These are phyloP conservation scores for Melozone crissalis DNA, from an alignment of 2,113 vertebrate species.

Conservation along the genomic window DNA sequence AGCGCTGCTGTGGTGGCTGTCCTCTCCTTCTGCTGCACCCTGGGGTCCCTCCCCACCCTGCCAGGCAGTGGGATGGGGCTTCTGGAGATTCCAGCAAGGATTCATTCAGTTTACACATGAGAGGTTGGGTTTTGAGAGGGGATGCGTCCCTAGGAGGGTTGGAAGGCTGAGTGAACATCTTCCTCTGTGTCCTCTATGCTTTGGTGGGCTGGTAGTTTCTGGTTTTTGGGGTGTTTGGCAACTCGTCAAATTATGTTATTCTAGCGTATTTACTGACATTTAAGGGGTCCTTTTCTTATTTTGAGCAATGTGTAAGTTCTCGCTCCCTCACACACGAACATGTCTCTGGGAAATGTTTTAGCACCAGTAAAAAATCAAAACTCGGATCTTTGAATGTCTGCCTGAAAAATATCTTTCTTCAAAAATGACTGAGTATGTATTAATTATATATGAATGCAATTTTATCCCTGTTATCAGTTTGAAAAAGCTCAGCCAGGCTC, in stretches of 20 bases:
- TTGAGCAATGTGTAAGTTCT: neutral
- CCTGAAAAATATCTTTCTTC: conserved; percentile 18
- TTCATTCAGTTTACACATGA: fast-evolving
- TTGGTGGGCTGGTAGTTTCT: neutral
- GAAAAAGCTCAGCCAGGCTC: conserved; percentile 8
- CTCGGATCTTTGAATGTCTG: neutral
- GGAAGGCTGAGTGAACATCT: neutral
- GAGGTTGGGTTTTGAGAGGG: neutral
- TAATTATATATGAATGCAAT: conserved; percentile 53
- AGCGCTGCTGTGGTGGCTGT: neutral
- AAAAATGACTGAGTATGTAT: neutral
- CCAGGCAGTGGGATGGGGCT: neutral
- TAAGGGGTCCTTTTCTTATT: neutral
- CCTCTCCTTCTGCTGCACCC: neutral
- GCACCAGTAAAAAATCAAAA: conserved; percentile 22
- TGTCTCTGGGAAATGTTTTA: neutral
- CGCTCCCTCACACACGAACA: neutral
- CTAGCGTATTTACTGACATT: neutral
- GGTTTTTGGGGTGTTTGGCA: neutral
- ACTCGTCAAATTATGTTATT: conserved; percentile 1
- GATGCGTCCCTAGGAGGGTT: fast-evolving
- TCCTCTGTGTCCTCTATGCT: neutral
- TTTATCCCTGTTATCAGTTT: conserved; percentile 14
- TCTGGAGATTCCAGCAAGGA: neutral
- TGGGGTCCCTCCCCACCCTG: neutral